These are phyloP conservation scores for Reticulitermes speratus DNA, from an alignment of 1,140 invertebrate genomes.

Conservation along the genomic window DNA sequence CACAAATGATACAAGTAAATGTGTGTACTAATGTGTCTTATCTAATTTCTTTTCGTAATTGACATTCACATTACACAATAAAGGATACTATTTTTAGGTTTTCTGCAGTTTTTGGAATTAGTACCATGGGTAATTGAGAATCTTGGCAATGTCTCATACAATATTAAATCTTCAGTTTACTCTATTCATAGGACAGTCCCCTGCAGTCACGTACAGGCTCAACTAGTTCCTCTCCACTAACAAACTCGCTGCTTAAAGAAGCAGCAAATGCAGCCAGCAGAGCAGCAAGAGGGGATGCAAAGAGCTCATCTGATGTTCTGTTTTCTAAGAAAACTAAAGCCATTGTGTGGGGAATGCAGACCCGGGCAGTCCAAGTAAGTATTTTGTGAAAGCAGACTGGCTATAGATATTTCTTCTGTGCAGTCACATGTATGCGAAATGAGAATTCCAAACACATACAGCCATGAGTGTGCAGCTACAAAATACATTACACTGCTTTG, in stretches of 20 bases:
- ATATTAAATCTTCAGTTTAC: background rate
- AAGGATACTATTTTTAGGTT: background rate
- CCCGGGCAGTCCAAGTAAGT: slow-evolving; percentile 83
- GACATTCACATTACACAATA: background rate
- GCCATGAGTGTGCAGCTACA: too few relatives aligned
- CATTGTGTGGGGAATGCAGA: slow-evolving; percentile 99
- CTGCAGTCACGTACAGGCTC: slow-evolving; percentile 35
- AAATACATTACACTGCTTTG: too few relatives aligned
- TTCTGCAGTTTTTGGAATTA: background rate
- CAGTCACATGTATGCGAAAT: too few relatives aligned
- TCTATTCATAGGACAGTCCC: slow-evolving; percentile 35
- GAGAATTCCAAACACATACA: too few relatives aligned
- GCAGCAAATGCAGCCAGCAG: background rate
- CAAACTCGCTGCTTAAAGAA: slow-evolving; percentile 13
- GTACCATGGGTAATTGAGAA: background rate
- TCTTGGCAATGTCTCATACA: background rate
- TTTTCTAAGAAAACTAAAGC: slow-evolving; percentile 87
- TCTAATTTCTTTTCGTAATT: too few relatives aligned
- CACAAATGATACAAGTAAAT: too few relatives aligned
- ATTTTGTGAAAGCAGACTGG: background rate
- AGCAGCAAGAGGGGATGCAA: slow-evolving; percentile 4
- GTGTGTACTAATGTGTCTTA: too few relatives aligned
- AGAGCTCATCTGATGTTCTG: slow-evolving; percentile 45
- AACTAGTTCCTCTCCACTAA: background rate
- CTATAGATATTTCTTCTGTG: too few relatives aligned